Percentiles rank a stretch among this genome's conserved stretches.
Conservation (phyloP, 2,888 invertebrate species). For the Palloptera scutellata region DNA sequence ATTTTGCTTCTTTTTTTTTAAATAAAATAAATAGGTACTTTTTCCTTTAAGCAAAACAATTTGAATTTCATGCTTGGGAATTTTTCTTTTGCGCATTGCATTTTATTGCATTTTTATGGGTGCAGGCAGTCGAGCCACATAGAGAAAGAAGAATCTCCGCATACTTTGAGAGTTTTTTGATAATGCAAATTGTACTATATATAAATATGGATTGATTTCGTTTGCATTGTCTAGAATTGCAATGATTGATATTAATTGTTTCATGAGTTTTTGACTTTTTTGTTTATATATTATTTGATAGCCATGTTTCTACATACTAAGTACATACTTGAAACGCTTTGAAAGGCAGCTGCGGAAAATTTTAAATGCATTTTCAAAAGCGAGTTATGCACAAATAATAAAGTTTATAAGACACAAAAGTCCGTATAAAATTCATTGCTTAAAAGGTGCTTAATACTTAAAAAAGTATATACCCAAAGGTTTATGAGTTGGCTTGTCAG, state of each 20-base stretch:
- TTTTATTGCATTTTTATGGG: constrained; percentile 4
- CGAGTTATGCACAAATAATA: too few relatives aligned
- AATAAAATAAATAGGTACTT: not conserved
- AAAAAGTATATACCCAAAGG: too few relatives aligned
- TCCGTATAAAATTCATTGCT: too few relatives aligned
- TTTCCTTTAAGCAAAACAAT: not conserved
- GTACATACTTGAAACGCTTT: too few relatives aligned
- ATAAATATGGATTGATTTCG: constrained; percentile 29
- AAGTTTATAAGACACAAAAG: too few relatives aligned
- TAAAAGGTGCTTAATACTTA: too few relatives aligned
- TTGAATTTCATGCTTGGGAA: not conserved
- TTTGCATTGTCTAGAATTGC: constrained; percentile 40
- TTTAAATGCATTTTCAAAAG: too few relatives aligned
- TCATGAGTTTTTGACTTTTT: constrained; percentile 3
- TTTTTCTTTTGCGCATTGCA: not conserved
- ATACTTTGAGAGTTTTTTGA: constrained; percentile 27
- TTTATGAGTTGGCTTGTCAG: too few relatives aligned
- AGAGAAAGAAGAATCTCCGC: not conserved
- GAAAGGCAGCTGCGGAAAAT: too few relatives aligned
- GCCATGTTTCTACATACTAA: too few relatives aligned
- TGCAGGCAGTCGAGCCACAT: constrained; percentile 3
- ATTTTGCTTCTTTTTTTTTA: not conserved
- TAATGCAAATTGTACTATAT: constrained; percentile 5
- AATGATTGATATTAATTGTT: constrained; percentile 42
- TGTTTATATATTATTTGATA: too few relatives aligned